Base-by-base conservation (phyloP, 2,888 invertebrate species). In the Pocota personata region DNA sequence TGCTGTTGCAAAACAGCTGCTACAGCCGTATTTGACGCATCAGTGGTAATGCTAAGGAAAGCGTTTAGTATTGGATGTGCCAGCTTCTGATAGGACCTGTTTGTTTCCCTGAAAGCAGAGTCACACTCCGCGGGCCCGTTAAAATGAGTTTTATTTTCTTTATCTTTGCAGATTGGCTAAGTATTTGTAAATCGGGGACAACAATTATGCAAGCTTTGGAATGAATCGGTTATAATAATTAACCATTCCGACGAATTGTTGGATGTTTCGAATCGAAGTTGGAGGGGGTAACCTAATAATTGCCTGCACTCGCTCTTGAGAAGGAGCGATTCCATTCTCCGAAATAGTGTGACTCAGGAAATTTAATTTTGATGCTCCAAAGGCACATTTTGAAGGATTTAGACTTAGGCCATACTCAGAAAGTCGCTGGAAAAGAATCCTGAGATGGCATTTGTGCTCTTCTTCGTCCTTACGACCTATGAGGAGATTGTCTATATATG, bases 151-250 rank as follows among this genome's bases (percentile, higher is more conserved):
- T 69, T 40, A 8, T 69, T 69, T 2, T 55, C 12, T 69, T 52
- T 3, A 69, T 43, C 32, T 37, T 69, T 14, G 12, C 8, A 55
- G 40, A 0, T 30, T 10, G 12, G 77, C 48, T 12, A 77, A 2
- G 5, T 77, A 58, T 2, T 58, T 14, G 24, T 75, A 32, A 19
- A 86, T 60, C 19, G 77, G 58, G 3, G 69, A 16, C 6, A 72
- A 35, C 48, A 82, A 57, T 50, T 72, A 27, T 8, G 72, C 87
- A 8, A 58, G 12, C 6, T 50, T 67, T 14, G 64, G 82, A 14
- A 87, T 71, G 30, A 71, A 79, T 5, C 79, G 21, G 8, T 71
- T 50, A 14, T 77, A 82, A 37, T 73, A 78, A 40, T 55, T 78
- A 16, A 73, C 30, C 40, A 79, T 58, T 12, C 75, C 78, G 10